Evolutionary conservation across 2,888 invertebrate genomes (phyloP).

Genomic region (Neria commutata): DNA sequence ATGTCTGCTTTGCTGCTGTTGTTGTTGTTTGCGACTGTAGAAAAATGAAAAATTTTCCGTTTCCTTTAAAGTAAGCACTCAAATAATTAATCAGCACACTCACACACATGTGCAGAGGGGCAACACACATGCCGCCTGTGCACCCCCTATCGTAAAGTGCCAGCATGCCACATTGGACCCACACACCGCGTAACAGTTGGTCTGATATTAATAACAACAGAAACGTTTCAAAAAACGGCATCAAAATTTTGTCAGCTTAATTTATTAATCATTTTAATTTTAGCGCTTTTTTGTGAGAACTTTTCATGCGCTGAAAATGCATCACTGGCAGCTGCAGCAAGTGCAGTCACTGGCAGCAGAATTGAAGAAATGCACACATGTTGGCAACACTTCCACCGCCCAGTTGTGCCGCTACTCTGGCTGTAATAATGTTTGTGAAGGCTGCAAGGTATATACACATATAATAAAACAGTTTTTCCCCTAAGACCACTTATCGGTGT

Average conservation of each 20-base stretch:
- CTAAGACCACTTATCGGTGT: no score
- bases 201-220: neutral
- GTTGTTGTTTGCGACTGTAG: neutral
- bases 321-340: no score
- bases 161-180: slow-evolving; percentile 30
- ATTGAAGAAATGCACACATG: no score
- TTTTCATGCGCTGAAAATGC: no score
- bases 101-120: neutral
- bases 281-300: slow-evolving; percentile 33
- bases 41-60: neutral
- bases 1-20: slow-evolving; percentile 29
- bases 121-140: neutral
- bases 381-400: no score
- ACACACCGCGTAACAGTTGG: neutral
- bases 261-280: slow-evolving; percentile 51
- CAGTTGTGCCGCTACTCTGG: no score
- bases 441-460: no score
- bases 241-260: slow-evolving; percentile 50
- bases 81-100: slow-evolving; percentile 46
- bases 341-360: no score
- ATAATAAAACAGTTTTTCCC: no score
- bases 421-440: no score
- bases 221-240: slow-evolving; percentile 33
- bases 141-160: slow-evolving; percentile 19
- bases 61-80: slow-evolving; percentile 22